Conservation (phyloP, 1,140 invertebrate species). For the Olivierus martensii region DNA sequence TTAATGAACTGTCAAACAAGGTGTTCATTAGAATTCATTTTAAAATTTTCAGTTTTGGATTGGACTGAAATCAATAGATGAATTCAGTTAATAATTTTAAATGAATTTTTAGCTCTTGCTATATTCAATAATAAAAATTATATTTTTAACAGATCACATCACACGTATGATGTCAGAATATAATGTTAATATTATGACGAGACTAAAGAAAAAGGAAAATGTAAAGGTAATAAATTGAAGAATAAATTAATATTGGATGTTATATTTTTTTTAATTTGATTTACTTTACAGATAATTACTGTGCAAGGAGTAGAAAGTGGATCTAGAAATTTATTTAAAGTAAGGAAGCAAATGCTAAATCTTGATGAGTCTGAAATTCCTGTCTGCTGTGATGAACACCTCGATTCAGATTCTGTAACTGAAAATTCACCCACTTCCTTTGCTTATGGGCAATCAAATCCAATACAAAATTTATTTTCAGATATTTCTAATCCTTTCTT, state of each 20-base stretch:
- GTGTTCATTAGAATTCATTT: too few relatives aligned
- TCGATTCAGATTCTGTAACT: too few relatives aligned
- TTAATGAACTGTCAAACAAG: too few relatives aligned
- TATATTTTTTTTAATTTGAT: not conserved
- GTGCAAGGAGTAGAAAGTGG: slow-evolving; percentile 33
- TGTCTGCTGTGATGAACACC: slow-evolving; percentile 9
- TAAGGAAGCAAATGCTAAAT: slow-evolving; percentile 56
- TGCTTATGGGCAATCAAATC: too few relatives aligned
- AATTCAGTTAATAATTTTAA: too few relatives aligned
- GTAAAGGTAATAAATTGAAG: slow-evolving; percentile 32
- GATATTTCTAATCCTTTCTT: too few relatives aligned
- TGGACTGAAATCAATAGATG: too few relatives aligned
- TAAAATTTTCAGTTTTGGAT: too few relatives aligned
- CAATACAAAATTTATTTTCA: too few relatives aligned
- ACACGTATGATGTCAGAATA: slow-evolving; percentile 33
- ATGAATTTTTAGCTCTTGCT: too few relatives aligned
- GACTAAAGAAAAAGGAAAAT: slow-evolving; percentile 75
- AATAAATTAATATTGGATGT: slow-evolving; percentile 4
- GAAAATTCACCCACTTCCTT: too few relatives aligned
- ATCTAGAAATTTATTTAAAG: slow-evolving; percentile 79
- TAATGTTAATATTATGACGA: slow-evolving; percentile 61
- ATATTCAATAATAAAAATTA: not conserved
- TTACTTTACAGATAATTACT: slow-evolving; percentile 28
- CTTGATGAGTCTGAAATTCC: slow-evolving; percentile 22
- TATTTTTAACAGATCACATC: slow-evolving; percentile 25